These are phyloP conservation scores for Diarsia dahlii DNA, from an alignment of 2,888 invertebrate genomes.

Conservation along the genomic window DNA sequence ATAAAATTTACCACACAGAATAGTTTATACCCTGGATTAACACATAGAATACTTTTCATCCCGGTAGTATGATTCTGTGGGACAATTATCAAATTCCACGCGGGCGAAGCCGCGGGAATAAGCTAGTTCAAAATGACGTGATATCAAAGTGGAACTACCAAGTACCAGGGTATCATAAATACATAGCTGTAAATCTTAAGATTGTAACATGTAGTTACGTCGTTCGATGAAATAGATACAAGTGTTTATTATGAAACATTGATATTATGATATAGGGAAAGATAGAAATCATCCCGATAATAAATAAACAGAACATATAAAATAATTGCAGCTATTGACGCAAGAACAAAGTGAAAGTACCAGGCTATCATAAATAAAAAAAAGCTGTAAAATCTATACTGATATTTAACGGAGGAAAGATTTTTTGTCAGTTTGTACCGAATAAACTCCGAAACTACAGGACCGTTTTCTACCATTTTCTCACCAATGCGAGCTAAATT, in stretches of 20 bases:
- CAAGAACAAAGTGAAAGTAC: background rate
- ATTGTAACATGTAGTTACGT: background rate
- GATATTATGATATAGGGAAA: background rate
- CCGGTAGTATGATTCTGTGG: too few species aligned
- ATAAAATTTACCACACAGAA: too few species aligned
- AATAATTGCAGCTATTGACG: conserved; percentile 15
- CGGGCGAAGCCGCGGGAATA: too few species aligned
- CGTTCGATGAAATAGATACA: background rate
- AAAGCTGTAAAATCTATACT: background rate
- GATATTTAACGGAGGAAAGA: too few species aligned
- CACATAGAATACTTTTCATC: too few species aligned
- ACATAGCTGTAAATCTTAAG: conserved; percentile 4
- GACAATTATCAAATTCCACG: too few species aligned
- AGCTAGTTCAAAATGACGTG: conserved; percentile 12
- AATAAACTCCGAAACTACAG: too few species aligned
- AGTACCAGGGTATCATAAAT: conserved; percentile 12
- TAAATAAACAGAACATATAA: background rate
- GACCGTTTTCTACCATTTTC: too few species aligned
- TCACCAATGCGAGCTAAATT: too few species aligned
- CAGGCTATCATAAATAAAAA: conserved; percentile 6
- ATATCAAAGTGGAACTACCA: background rate
- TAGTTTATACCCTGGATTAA: too few species aligned
- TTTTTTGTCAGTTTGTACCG: too few species aligned
- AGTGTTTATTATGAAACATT: conserved; percentile 13
- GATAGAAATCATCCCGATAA: conserved; percentile 20